Conservation (phyloP, 1,140 invertebrate species). For the Maconellicoccus hirsutus region DNA sequence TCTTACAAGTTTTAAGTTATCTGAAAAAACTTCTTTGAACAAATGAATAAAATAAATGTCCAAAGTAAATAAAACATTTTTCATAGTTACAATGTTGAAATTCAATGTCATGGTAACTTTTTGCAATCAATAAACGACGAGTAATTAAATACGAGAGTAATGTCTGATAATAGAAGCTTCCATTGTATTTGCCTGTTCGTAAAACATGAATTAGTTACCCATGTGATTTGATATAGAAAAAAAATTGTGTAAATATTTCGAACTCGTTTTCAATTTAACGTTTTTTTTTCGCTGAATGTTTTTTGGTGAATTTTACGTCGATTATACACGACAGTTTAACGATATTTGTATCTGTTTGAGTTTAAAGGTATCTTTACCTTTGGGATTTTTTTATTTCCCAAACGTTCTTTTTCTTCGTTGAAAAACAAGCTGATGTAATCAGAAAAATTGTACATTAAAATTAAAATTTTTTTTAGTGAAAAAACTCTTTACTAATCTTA, state of each 20-base stretch:
- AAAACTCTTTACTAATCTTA: too few species aligned
- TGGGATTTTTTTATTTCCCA: neutral
- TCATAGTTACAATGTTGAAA: too few species aligned
- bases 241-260: neutral
- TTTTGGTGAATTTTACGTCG: neutral
- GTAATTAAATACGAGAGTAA: neutral
- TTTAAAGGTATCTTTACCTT: too few species aligned
- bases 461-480: too few species aligned
- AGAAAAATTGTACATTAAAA: too few species aligned
- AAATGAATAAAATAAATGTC: too few species aligned
- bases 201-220: neutral
- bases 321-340: neutral
- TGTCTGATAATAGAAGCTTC: neutral
- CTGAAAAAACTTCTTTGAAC: neutral
- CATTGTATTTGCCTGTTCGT: neutral
- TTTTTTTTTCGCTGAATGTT: neutral
- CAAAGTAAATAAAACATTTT: too few species aligned
- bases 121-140: too few species aligned
- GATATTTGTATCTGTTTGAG: too few species aligned
- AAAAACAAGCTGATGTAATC: too few species aligned
- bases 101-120: too few species aligned
- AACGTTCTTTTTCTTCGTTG: neutral
- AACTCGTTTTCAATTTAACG: neutral
- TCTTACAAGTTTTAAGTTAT: neutral
- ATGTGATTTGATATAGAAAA: neutral